These are phyloP conservation scores for Hypomecis atomaria DNA, from an alignment of 2,888 invertebrate species.

Conservation along the genomic window DNA sequence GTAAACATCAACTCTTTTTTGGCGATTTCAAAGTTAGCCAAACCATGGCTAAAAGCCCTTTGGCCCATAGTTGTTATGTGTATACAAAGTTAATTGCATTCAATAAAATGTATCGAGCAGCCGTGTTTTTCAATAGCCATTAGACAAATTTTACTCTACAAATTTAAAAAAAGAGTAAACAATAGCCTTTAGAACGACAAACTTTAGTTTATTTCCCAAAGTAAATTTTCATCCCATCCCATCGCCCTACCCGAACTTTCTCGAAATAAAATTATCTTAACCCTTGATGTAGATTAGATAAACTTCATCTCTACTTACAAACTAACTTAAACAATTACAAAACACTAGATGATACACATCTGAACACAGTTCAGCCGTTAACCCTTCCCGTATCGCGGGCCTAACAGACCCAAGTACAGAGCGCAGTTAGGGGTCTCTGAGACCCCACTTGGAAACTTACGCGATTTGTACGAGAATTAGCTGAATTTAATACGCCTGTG, in stretches of 20 bases:
- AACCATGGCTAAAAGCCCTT: too few relatives aligned
- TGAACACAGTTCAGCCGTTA: conserved; percentile 56
- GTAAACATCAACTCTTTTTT: too few relatives aligned
- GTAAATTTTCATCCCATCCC: conserved; percentile 2
- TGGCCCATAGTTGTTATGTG: too few relatives aligned
- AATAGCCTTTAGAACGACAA: too few relatives aligned
- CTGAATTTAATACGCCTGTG: conserved; percentile 66
- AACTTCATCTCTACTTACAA: conserved; percentile 24
- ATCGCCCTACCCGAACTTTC: conserved; percentile 17
- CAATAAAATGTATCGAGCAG: too few relatives aligned
- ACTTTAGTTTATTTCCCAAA: not conserved
- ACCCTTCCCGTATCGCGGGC: conserved; percentile 53
- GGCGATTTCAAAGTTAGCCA: too few relatives aligned
- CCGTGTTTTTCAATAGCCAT: too few relatives aligned
- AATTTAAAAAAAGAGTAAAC: too few relatives aligned
- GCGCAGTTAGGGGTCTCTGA: conserved; percentile 54
- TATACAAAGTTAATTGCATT: too few relatives aligned
- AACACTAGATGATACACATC: conserved; percentile 48
- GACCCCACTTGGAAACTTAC: conserved; percentile 65
- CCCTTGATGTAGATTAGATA: conserved; percentile 27
- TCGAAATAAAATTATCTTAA: conserved; percentile 28
- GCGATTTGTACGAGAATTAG: conserved; percentile 70
- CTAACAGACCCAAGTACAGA: conserved; percentile 46
- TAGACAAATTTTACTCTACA: not conserved
- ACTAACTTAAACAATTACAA: conserved; percentile 40